These are phyloP conservation scores for Leptobrachium ailaonicum DNA, from an alignment of 2,113 vertebrate species.

Conservation along the genomic window DNA sequence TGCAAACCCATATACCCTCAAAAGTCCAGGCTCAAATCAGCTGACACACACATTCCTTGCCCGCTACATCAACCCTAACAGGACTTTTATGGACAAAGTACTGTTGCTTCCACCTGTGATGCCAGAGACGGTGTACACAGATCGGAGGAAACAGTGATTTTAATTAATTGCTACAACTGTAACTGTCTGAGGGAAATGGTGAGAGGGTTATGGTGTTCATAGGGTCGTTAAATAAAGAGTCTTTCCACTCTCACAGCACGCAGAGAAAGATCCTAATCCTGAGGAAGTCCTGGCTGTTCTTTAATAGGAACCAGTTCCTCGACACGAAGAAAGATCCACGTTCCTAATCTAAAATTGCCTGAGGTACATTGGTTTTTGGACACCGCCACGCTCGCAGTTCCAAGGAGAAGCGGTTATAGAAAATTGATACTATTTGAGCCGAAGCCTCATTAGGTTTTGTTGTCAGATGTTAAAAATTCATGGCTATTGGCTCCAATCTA, in stretches of 20 bases:
- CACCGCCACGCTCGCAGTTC: slow-evolving; percentile 20
- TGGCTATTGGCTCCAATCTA: slow-evolving; percentile 46
- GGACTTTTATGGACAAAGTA: no score
- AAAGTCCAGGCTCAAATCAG: no score
- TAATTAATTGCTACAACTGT: no score
- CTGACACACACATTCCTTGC: no score
- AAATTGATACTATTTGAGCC: slow-evolving; percentile 40
- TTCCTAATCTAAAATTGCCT: slow-evolving; percentile 37
- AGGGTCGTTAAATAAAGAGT: no score
- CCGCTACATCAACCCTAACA: no score
- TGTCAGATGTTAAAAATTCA: slow-evolving; percentile 39
- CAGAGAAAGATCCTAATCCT: slow-evolving; percentile 14
- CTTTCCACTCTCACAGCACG: background rate
- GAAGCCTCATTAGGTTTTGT: slow-evolving; percentile 41
- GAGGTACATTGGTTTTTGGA: slow-evolving; percentile 40
- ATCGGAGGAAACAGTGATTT: no score
- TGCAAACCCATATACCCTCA: no score
- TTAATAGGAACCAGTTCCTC: slow-evolving; percentile 43
- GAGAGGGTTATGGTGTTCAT: no score
- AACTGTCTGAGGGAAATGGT: no score
- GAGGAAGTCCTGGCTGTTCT: slow-evolving; percentile 31
- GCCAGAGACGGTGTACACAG: no score
- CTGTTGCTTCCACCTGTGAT: no score
- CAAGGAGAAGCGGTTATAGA: slow-evolving; percentile 29
- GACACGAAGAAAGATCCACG: slow-evolving; percentile 1